Evolutionary conservation across 2,113 vertebrate genomes (phyloP).

Genomic region (Ailurus styani): DNA sequence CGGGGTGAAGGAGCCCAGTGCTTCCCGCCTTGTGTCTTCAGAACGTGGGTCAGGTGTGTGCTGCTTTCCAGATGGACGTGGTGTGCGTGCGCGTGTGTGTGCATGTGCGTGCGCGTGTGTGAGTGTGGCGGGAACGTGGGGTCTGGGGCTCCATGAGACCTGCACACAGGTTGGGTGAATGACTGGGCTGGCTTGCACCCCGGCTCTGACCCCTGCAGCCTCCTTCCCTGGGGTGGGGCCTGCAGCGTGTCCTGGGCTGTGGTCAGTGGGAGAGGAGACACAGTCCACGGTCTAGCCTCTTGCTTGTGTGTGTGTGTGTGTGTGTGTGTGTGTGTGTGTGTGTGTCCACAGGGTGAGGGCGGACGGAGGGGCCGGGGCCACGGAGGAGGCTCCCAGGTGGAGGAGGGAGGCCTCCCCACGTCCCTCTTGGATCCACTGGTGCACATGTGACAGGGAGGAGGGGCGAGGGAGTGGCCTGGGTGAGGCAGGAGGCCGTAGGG

Average conservation of each 20-base stretch:
- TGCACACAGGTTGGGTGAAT: too few relatives aligned
- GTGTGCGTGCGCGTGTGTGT: too few relatives aligned
- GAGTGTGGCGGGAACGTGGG: accelerated
- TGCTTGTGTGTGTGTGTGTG: background rate
- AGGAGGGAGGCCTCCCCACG: accelerated
- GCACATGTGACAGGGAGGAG: too few relatives aligned
- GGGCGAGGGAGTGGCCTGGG: background rate
- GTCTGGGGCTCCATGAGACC: background rate
- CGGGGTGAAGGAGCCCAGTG: accelerated
- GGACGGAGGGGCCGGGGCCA: background rate
- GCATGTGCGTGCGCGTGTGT: too few relatives aligned
- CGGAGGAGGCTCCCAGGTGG: background rate
- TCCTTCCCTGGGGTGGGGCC: background rate
- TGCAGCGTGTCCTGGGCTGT: too few relatives aligned
- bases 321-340: background rate
- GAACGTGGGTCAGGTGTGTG: background rate
- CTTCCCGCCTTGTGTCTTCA: background rate
- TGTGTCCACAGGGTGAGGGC: background rate
- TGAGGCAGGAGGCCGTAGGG: accelerated
- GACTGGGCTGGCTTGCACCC: background rate
- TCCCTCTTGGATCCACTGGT: background rate
- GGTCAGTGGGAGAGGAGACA: too few relatives aligned
- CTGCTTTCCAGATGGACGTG: too few relatives aligned
- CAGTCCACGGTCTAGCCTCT: background rate
- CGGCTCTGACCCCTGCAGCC: background rate